These are phyloP conservation scores for Piscicola geometra DNA, from an alignment of 2,888 invertebrate genomes.

Conservation along the genomic window DNA sequence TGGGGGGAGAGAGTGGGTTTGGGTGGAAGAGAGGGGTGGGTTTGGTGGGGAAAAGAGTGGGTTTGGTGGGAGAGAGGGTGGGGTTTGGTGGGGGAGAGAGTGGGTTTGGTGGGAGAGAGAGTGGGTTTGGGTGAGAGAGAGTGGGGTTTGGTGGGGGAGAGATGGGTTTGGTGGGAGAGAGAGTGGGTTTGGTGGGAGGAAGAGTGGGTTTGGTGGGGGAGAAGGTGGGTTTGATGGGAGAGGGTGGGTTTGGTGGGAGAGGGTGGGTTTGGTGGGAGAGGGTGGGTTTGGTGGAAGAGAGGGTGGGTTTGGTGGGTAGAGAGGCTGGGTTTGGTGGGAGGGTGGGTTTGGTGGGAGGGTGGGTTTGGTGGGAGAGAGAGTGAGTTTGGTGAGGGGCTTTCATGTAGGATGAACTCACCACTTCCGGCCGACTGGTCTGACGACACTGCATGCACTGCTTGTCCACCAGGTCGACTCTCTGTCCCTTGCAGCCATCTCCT, in stretches of 20 bases:
- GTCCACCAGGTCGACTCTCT: constrained; percentile 59
- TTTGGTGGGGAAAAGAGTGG: too few species aligned
- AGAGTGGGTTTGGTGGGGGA: not conserved
- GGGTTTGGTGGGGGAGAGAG: not conserved
- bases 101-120: not conserved
- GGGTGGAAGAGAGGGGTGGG: too few species aligned
- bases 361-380: not conserved
- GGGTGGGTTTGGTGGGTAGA: too few species aligned
- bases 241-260: too few species aligned
- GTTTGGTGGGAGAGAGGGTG: too few species aligned
- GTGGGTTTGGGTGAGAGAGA: not conserved
- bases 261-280: not conserved
- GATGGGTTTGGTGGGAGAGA: too few species aligned
- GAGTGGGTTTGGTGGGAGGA: too few species aligned
- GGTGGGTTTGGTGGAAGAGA: too few species aligned
- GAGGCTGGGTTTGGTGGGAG: not conserved
- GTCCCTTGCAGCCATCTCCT: constrained; percentile 38
- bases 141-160: too few species aligned
- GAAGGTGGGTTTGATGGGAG: not conserved
- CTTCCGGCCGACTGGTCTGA: constrained; percentile 88
- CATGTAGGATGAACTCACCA: constrained; percentile 59
- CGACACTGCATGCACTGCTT: constrained; percentile 84
- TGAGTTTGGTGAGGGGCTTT: not conserved
- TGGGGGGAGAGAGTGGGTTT: not conserved
- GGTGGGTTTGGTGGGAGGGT: too few species aligned